A percentile compares a stretch with the other conserved stretches of the same genome.
Evolutionary conservation across 2,797 vertebrate species (phyloP).

Genomic region (Gymnoscopelus braueri): DNA sequence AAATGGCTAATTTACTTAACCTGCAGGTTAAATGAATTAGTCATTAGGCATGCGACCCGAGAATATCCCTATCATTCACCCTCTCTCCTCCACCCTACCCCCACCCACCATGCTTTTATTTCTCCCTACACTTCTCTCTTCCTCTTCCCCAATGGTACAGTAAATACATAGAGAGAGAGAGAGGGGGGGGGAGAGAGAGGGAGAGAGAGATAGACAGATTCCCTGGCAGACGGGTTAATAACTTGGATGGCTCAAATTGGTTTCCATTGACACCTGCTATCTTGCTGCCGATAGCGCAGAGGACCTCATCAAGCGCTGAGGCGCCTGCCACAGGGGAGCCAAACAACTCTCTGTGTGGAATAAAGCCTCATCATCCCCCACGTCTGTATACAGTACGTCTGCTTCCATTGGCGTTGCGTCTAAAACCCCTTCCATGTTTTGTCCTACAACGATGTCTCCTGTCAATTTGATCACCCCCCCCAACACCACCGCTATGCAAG

Average conservation of each 20-base stretch:
- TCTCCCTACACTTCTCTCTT: slow-evolving; percentile 26
- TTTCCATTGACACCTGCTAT: slow-evolving; percentile 79
- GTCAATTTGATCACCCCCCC: neutral
- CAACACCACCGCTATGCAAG: too few relatives aligned
- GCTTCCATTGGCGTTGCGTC: slow-evolving; percentile 26
- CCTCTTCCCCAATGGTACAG: slow-evolving; percentile 22
- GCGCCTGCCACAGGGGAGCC: slow-evolving; percentile 28
- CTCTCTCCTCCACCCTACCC: neutral
- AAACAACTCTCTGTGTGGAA: slow-evolving; percentile 23
- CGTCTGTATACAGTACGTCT: neutral
- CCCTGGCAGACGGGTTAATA: slow-evolving; percentile 72
- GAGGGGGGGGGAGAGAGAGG: neutral
- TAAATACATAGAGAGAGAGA: slow-evolving; percentile 45
- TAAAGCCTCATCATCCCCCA: slow-evolving; percentile 11
- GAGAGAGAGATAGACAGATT: neutral
- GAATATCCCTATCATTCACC: neutral
- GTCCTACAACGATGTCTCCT: slow-evolving; percentile 35
- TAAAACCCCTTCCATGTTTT: slow-evolving; percentile 1
- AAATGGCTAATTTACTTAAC: slow-evolving; percentile 4
- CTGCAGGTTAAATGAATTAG: slow-evolving; percentile 12
- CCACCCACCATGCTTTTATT: slow-evolving; percentile 4
- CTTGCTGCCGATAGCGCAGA: slow-evolving; percentile 64
- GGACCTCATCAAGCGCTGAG: slow-evolving; percentile 70
- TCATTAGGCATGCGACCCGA: neutral
- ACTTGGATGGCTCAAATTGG: slow-evolving; percentile 75